Evolutionary conservation across 2,113 vertebrate genomes (phyloP).

Genomic region (Callithrix jacchus): DNA sequence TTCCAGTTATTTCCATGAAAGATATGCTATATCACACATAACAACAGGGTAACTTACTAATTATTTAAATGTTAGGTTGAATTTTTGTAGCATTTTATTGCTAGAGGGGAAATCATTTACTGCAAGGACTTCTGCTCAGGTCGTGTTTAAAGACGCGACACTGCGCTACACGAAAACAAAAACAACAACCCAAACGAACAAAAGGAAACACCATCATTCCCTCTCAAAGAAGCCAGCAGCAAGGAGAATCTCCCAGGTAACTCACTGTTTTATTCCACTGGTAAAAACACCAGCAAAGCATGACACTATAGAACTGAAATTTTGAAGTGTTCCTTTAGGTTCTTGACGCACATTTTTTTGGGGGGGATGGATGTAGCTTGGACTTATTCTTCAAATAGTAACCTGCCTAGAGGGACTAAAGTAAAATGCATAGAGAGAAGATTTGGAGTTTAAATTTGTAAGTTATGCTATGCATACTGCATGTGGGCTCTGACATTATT

Average conservation of each 20-base stretch:
- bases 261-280: background rate
- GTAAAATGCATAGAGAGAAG: background rate
- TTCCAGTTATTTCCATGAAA: slow-evolving; percentile 36
- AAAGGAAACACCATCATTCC: background rate
- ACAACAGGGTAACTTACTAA: background rate
- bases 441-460: background rate
- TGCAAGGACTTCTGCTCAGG: background rate
- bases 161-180: background rate
- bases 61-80: slow-evolving; percentile 7
- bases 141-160: background rate
- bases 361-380: background rate
- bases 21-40: background rate
- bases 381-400: background rate
- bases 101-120: slow-evolving; percentile 31
- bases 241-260: background rate
- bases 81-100: background rate
- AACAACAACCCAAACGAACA: background rate
- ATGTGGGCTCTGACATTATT: background rate
- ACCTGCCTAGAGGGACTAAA: background rate
- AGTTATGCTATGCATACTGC: background rate
- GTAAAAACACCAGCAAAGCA: background rate
- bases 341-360: background rate
- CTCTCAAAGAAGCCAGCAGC: background rate
- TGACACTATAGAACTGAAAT: background rate
- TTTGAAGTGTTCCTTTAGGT: background rate